A percentile compares a stretch with the other conserved stretches of the same genome.
Evolutionary conservation across 2,888 invertebrate species (phyloP).

Genomic region (Gryllus longicercus): DNA sequence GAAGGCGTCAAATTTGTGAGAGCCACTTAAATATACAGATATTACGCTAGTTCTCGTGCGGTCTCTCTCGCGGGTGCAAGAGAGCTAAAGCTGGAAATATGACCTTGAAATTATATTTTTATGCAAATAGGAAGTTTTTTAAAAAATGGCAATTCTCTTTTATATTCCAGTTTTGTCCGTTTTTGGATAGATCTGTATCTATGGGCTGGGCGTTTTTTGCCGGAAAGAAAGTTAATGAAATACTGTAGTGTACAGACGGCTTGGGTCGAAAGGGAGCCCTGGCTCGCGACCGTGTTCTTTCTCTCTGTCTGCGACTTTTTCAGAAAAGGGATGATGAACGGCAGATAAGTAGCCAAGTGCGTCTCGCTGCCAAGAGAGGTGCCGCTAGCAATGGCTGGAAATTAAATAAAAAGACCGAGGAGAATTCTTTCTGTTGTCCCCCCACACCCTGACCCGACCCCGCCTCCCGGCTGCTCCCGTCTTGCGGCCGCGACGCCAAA

Average conservation of each 20-base stretch:
- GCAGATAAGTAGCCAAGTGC: conserved; percentile 19
- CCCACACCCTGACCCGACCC: too few species aligned
- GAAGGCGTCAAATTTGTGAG: conserved; percentile 28
- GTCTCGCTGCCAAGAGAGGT: conserved; percentile 27
- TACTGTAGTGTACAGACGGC: neutral
- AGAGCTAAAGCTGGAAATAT: conserved; percentile 21
- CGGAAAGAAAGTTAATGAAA: conserved; percentile 8
- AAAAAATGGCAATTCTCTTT: conserved; percentile 17
- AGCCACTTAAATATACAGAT: conserved; percentile 26
- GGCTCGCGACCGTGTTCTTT: neutral
- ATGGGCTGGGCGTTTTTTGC: neutral
- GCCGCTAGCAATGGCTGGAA: conserved; percentile 28
- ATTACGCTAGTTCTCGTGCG: neutral
- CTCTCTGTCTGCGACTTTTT: neutral
- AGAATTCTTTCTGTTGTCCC: conserved; percentile 17
- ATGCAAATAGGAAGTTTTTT: neutral
- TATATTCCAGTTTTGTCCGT: neutral
- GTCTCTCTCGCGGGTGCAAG: neutral
- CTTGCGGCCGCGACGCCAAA: too few species aligned
- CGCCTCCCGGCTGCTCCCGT: too few species aligned
- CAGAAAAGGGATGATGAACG: conserved; percentile 17
- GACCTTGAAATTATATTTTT: conserved; percentile 21
- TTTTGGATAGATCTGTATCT: neutral
- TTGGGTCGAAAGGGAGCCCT: neutral
- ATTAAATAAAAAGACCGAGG: conserved; percentile 30